Percentiles rank a stretch among this genome's conserved stretches.
Evolutionary conservation across 2,797 vertebrate genomes (phyloP).

Genomic region (Garrulus glandarius): DNA sequence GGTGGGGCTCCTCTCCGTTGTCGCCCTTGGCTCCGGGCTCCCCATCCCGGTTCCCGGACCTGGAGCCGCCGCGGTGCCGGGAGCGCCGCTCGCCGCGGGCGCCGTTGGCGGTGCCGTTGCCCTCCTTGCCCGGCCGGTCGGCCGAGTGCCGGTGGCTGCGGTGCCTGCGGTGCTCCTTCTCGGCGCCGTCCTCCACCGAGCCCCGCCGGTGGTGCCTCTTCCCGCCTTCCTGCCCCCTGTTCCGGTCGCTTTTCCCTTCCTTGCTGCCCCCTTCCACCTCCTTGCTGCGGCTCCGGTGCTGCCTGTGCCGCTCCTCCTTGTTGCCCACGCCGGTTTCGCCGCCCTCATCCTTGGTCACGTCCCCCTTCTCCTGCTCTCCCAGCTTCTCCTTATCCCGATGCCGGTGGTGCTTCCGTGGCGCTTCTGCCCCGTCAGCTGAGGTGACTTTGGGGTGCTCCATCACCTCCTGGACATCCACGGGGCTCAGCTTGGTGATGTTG

Average conservation of each 20-base stretch:
- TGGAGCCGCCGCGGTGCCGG: slow-evolving; percentile 81
- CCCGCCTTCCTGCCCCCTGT: slow-evolving; percentile 74
- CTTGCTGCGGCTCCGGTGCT: slow-evolving; percentile 86
- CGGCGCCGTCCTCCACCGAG: slow-evolving; percentile 75
- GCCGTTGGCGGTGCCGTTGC: slow-evolving; percentile 75
- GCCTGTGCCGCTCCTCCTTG: slow-evolving; percentile 78
- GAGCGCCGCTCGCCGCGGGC: slow-evolving; percentile 77
- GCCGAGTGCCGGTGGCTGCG: slow-evolving; percentile 72
- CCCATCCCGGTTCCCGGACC: slow-evolving; percentile 74
- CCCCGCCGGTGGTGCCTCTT: slow-evolving; percentile 75
- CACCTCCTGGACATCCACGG: slow-evolving; percentile 31
- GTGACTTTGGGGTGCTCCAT: slow-evolving; percentile 25
- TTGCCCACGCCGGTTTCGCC: slow-evolving; percentile 47
- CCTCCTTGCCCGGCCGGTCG: slow-evolving; percentile 77
- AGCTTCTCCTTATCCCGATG: slow-evolving; percentile 73
- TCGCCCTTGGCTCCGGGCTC: slow-evolving; percentile 69
- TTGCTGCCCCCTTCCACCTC: slow-evolving; percentile 77
- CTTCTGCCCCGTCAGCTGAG: slow-evolving; percentile 40
- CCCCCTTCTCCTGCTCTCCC: slow-evolving; percentile 71
- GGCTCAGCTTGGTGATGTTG: slow-evolving; percentile 60
- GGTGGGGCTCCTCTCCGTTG: slow-evolving; percentile 77
- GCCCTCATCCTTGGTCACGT: slow-evolving; percentile 63
- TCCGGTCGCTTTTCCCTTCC: slow-evolving; percentile 74
- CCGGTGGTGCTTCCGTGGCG: slow-evolving; percentile 76
- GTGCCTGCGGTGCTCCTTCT: slow-evolving; percentile 76